These are phyloP conservation scores for Diplodus sargus DNA, from an alignment of 2,797 vertebrate genomes.

Conservation along the genomic window DNA sequence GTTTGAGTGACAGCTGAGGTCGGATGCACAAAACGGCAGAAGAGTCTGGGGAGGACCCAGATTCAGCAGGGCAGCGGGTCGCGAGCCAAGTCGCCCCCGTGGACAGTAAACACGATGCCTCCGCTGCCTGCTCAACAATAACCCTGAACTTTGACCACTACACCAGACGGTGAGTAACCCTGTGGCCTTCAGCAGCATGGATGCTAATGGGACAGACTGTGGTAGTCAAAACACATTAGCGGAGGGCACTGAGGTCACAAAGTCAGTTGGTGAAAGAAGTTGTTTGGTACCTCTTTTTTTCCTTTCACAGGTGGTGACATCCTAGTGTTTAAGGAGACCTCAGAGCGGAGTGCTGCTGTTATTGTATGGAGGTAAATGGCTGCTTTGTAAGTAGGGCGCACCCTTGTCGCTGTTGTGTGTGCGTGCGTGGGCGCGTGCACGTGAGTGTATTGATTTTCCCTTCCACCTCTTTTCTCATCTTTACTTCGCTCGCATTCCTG, in stretches of 20 bases:
- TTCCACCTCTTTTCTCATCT: conserved; percentile 71
- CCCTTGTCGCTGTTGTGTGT: conserved; percentile 32
- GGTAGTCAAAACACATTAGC: conserved; percentile 75
- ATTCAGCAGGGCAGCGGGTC: conserved; percentile 61
- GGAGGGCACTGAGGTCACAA: conserved; percentile 55
- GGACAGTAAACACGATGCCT: conserved; percentile 68
- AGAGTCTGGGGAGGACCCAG: conserved; percentile 48
- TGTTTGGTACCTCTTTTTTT: conserved; percentile 48
- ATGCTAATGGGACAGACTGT: conserved; percentile 78
- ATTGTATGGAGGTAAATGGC: conserved; percentile 65
- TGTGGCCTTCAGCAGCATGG: conserved; percentile 52
- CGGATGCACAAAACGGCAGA: background rate
- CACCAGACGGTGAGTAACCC: conserved; percentile 60
- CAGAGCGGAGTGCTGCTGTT: conserved; percentile 53
- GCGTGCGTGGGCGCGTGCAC: conserved; percentile 1
- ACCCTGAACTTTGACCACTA: conserved; percentile 71
- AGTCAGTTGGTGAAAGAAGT: conserved; percentile 54
- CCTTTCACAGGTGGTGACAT: conserved; percentile 40
- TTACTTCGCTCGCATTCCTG: conserved; percentile 65
- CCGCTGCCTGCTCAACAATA: conserved; percentile 60
- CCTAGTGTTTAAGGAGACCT: conserved; percentile 49
- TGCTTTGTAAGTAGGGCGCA: conserved; percentile 57
- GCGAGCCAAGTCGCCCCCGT: conserved; percentile 49
- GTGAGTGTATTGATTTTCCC: conserved; percentile 67
- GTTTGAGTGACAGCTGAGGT: conserved; percentile 59